These are phyloP conservation scores for Holothuria glaberrima DNA, from an alignment of 35 echinoderm and acorn worm species.

Conservation along the genomic window DNA sequence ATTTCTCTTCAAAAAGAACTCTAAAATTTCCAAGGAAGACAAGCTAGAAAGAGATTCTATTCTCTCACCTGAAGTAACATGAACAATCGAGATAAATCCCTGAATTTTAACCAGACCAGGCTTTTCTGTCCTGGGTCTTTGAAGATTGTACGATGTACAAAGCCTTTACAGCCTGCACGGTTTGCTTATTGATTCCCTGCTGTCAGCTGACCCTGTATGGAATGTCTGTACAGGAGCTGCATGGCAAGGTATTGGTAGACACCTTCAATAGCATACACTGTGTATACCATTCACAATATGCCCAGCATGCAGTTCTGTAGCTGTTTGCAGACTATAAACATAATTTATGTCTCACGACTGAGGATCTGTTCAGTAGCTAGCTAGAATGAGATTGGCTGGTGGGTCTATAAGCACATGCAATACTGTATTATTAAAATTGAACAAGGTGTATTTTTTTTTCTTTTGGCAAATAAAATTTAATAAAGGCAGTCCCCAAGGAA, in stretches of 20 bases:
- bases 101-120: neutral
- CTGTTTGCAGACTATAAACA: neutral
- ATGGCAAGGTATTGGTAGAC: too few relatives aligned
- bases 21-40: too few relatives aligned
- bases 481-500: too few relatives aligned
- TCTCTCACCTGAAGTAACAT: slow-evolving; percentile 12
- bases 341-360: slow-evolving; percentile 14
- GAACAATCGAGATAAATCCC: slow-evolving; percentile 16
- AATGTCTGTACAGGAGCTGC: slow-evolving; percentile 16
- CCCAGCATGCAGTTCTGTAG: neutral
- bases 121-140: slow-evolving; percentile 1
- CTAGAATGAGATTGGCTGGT: slow-evolving; percentile 2
- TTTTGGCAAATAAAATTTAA: too few relatives aligned
- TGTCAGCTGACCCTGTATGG: slow-evolving; percentile 31
- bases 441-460: too few relatives aligned
- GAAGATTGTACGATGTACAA: neutral
- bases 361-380: neutral
- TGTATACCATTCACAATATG: neutral
- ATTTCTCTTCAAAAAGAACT: too few relatives aligned
- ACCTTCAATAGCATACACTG: neutral
- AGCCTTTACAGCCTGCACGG: too few relatives aligned
- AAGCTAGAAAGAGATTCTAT: neutral
- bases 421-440: too few relatives aligned
- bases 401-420: too few relatives aligned
- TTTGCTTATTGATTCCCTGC: neutral